A percentile compares a stretch with the other conserved stretches of the same genome.
phyloP scores from a whole-genome alignment of 2,113 vertebrate species.

The Chionomys nivalis region DNA sequence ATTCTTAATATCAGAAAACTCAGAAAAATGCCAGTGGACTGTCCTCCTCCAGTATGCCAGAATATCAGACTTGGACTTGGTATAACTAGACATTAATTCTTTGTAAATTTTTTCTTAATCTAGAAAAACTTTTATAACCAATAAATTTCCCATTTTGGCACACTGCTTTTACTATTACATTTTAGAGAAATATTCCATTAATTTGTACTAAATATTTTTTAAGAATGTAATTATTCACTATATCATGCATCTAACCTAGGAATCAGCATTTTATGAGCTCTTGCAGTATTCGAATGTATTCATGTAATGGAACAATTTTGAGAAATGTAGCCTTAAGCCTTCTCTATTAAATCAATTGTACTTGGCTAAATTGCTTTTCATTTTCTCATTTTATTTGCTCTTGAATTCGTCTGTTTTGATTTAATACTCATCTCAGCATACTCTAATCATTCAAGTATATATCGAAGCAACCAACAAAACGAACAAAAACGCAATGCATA shows the following conservation, averaged over 20 bases:
- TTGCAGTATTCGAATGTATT: background rate
- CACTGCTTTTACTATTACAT: background rate
- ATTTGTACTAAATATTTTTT: background rate
- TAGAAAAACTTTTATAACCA: background rate
- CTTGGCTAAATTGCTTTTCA: background rate
- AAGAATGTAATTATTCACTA: background rate
- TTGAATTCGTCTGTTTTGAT: background rate
- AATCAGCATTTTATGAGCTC: background rate
- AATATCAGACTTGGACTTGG: background rate
- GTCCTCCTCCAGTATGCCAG: background rate
- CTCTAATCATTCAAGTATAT: background rate
- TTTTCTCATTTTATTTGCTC: background rate
- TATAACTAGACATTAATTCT: background rate
- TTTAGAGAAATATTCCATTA: background rate
- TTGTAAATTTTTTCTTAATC: background rate
- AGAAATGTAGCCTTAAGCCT: background rate
- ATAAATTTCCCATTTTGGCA: background rate
- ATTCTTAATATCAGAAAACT: background rate
- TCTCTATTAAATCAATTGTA: slow-evolving; percentile 18
- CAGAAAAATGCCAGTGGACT: background rate
- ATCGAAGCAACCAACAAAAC: background rate
- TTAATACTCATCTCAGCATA: background rate
- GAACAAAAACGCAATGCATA: background rate
- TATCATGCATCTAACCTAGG: background rate
- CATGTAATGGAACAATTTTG: background rate